Conservation (phyloP, 1,140 invertebrate species). For the Trachymyrmex septentrionalis region DNA sequence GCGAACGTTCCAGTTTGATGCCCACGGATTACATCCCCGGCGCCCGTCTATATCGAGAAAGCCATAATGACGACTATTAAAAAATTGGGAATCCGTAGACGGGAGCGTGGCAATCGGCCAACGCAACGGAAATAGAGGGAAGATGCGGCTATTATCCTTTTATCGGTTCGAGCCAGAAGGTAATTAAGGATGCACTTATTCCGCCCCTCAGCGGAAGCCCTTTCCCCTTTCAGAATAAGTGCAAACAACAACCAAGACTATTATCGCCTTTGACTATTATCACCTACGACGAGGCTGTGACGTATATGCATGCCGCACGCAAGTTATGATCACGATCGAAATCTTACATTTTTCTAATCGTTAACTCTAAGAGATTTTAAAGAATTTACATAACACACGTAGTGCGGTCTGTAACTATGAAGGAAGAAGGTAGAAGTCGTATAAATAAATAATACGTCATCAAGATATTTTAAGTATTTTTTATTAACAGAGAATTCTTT, state of each 20-base stretch:
- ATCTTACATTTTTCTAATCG: not conserved
- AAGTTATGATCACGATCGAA: not conserved
- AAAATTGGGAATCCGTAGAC: slow-evolving; percentile 58
- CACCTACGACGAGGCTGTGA: not conserved
- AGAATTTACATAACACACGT: not conserved
- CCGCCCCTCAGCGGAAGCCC: slow-evolving; percentile 66
- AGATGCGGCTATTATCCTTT: slow-evolving; percentile 68
- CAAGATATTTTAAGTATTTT: too few species aligned
- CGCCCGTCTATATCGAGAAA: slow-evolving; percentile 34
- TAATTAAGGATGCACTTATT: slow-evolving; percentile 74
- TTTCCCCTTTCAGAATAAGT: slow-evolving; percentile 64
- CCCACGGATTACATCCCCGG: slow-evolving; percentile 54
- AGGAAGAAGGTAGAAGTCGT: too few species aligned
- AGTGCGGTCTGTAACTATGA: too few species aligned
- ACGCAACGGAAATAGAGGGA: slow-evolving; percentile 64
- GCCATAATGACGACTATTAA: slow-evolving; percentile 59
- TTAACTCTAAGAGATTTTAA: not conserved
- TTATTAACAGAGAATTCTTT: too few species aligned
- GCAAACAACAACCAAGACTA: slow-evolving; percentile 57
- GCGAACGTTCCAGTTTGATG: slow-evolving; percentile 59
- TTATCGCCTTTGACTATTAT: slow-evolving; percentile 34
- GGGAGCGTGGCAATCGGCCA: slow-evolving; percentile 32
- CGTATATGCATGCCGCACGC: not conserved
- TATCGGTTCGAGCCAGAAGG: slow-evolving; percentile 58
- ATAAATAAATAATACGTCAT: too few species aligned